A percentile compares a stretch with the other conserved stretches of the same genome.
These are phyloP conservation scores for Leucania comma DNA, from an alignment of 2,888 invertebrate species.

Conservation along the genomic window DNA sequence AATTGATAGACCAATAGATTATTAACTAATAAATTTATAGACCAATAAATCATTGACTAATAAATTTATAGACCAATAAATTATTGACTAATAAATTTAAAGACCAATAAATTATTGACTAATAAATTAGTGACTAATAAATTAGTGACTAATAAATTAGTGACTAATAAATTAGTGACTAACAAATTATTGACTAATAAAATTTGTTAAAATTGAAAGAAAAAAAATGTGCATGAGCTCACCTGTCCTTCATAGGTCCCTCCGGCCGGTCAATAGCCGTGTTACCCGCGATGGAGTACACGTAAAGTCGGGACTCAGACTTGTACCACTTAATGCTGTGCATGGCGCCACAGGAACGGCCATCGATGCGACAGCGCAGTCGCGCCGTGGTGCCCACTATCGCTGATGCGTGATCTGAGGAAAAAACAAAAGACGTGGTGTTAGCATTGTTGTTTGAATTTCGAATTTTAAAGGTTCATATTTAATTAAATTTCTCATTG, in stretches of 20 bases:
- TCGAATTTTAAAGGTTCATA: no score
- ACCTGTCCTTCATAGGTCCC: constrained; percentile 94
- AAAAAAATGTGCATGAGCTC: constrained; percentile 68
- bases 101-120: no score
- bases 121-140: no score
- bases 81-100: no score
- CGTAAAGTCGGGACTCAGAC: constrained; percentile 93
- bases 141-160: no score
- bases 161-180: no score
- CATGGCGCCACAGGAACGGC: constrained; percentile 93
- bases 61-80: no score
- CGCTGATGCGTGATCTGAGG: constrained; percentile 92
- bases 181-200: not conserved
- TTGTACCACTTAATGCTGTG: constrained; percentile 97
- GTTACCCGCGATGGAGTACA: constrained; percentile 93
- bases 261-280: constrained; percentile 92
- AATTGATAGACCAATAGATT: no score
- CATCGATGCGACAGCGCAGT: constrained; percentile 94
- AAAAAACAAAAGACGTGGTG: not conserved
- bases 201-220: not conserved
- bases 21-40: no score
- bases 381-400: constrained; percentile 93
- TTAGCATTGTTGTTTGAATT: constrained; percentile 1
- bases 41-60: no score
- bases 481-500: no score